These are phyloP conservation scores for Heliocidaris erythrogramma DNA, from an alignment of 35 echinoderm and acorn worm species.

Conservation along the genomic window DNA sequence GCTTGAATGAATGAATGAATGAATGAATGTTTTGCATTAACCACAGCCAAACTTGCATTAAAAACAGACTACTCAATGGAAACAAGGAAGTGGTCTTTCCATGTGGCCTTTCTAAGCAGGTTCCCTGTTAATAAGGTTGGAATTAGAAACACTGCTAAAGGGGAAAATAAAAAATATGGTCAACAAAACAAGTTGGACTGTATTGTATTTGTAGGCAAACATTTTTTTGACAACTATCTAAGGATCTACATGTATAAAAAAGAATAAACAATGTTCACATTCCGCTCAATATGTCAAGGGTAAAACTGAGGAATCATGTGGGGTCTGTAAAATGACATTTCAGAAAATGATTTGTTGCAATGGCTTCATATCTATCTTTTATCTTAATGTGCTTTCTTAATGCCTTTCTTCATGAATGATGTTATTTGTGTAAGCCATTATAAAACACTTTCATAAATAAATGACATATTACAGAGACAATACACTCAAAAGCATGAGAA, in stretches of 20 bases:
- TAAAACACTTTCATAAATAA: conserved; percentile 8
- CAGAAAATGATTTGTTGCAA: neutral
- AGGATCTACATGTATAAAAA: neutral
- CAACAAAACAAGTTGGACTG: neutral
- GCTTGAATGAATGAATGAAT: no score
- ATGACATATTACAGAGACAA: neutral
- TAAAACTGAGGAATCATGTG: neutral
- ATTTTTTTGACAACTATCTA: neutral
- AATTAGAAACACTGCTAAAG: no score
- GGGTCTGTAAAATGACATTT: neutral
- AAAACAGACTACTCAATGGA: neutral
- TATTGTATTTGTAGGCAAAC: neutral
- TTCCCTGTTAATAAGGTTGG: neutral
- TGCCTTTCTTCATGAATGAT: neutral
- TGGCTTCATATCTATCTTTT: neutral
- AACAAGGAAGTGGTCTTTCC: neutral
- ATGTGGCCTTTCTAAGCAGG: neutral
- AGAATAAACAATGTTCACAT: neutral
- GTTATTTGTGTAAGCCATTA: neutral
- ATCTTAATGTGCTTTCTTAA: neutral
- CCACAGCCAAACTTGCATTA: neutral
- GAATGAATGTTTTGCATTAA: no score
- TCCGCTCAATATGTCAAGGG: neutral
- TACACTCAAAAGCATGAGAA: neutral
- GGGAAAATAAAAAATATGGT: neutral